Percentiles rank a stretch among this genome's conserved stretches.
Evolutionary conservation across 37 sponge, comb jelly and placozoan species (phyloP).

Genomic region (Axinella damicornis): DNA sequence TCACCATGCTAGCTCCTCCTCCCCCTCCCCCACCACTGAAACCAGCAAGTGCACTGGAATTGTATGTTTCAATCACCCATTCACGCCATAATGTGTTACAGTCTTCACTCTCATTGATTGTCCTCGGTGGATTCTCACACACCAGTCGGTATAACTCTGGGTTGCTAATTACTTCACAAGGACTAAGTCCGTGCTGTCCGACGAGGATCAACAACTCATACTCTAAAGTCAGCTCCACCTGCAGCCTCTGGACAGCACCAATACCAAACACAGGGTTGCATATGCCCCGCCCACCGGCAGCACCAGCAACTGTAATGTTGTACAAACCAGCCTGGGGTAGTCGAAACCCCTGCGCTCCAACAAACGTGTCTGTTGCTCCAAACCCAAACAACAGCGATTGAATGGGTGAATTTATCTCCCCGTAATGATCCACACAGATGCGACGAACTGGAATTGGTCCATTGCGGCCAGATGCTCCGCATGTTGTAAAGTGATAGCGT

Average conservation of each 20-base stretch:
- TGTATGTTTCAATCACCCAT: not conserved
- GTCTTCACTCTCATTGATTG: not conserved
- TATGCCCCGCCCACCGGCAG: constrained; percentile 63
- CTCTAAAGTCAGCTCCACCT: constrained; percentile 9
- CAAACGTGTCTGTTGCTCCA: not conserved
- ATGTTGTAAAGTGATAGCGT: constrained; percentile 58
- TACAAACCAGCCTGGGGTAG: constrained; percentile 52
- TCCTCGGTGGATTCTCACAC: constrained; percentile 5
- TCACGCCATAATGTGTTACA: constrained; percentile 12
- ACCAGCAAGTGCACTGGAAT: too few species aligned
- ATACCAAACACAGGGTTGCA: constrained; percentile 31
- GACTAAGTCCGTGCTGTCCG: constrained; percentile 59
- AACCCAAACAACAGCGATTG: not conserved
- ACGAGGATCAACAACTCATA: constrained; percentile 29
- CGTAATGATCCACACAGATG: constrained; percentile 15
- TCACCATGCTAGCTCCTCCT: constrained; percentile 66
- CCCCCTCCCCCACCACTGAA: constrained; percentile 60
- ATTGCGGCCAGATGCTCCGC: constrained; percentile 15
- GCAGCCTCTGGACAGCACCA: constrained; percentile 15
- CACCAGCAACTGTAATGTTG: constrained; percentile 69
- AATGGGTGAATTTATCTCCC: constrained; percentile 9
- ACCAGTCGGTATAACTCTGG: not conserved
- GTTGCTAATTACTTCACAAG: constrained; percentile 32
- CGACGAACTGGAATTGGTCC: constrained; percentile 34
- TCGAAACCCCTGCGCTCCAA: constrained; percentile 56